Evolutionary conservation across 2,888 invertebrate species (phyloP).

Genomic region (Lycocerus yunnanus): DNA sequence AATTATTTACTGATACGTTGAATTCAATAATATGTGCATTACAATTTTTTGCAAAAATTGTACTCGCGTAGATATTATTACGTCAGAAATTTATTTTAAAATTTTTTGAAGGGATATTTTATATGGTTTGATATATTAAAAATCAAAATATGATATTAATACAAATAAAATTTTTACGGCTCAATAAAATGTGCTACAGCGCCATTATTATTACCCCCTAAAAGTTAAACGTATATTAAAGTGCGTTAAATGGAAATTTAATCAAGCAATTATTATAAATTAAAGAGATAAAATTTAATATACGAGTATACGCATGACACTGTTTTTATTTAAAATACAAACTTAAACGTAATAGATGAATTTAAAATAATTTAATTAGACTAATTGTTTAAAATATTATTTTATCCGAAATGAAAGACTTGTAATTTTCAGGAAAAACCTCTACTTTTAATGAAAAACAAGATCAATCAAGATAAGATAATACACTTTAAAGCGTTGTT

Average conservation of each 20-base stretch:
- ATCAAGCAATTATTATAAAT: neutral
- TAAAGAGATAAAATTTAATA: neutral
- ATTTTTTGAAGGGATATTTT: neutral
- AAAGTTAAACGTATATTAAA: neutral
- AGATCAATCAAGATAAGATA: neutral
- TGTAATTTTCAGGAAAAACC: neutral
- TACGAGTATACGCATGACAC: neutral
- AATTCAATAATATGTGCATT: too few species aligned
- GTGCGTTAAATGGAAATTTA: neutral
- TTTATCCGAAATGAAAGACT: neutral
- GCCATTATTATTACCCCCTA: slow-evolving; percentile 1
- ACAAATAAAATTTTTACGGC: neutral
- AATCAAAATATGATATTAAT: neutral
- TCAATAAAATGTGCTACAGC: neutral
- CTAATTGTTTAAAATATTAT: neutral
- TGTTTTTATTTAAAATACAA: neutral
- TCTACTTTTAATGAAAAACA: neutral
- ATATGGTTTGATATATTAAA: neutral
- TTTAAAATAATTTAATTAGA: neutral
- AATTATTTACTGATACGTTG: neutral
- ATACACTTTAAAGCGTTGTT: neutral
- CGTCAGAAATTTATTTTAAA: neutral
- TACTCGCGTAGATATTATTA: neutral
- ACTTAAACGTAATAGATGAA: neutral
- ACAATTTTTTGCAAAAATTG: neutral